Percentiles rank a stretch among this genome's conserved stretches.
These are phyloP conservation scores for Parasteatoda lunata DNA, from an alignment of 2,888 invertebrate genomes.

Conservation along the genomic window DNA sequence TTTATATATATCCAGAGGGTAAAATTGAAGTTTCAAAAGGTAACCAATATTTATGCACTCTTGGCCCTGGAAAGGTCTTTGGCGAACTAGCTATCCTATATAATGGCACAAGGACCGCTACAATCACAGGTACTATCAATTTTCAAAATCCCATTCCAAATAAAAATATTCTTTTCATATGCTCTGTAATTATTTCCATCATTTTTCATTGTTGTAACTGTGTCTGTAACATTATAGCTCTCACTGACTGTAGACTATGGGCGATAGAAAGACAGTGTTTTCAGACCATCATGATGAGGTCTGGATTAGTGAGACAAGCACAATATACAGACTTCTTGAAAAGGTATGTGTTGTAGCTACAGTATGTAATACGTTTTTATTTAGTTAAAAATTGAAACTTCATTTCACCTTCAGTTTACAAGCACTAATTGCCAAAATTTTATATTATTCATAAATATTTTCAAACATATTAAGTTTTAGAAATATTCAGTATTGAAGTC, in stretches of 20 bases:
- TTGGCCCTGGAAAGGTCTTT: constrained; percentile 96
- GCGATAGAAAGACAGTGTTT: constrained; percentile 98
- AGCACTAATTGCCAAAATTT: background rate
- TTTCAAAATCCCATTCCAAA: background rate
- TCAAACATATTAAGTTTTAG: background rate
- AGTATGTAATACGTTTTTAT: background rate
- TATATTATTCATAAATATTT: background rate
- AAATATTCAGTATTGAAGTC: too few relatives aligned
- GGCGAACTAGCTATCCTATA: constrained; percentile 99
- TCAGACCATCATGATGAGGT: constrained; percentile 99
- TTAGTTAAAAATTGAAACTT: too few relatives aligned
- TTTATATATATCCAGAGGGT: constrained; percentile 80
- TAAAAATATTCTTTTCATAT: background rate
- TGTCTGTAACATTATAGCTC: constrained; percentile 77
- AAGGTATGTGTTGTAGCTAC: constrained; percentile 74
- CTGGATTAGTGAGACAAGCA: constrained; percentile 93
- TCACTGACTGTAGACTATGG: constrained; percentile 95
- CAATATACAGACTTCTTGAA: constrained; percentile 98
- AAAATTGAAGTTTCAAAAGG: constrained; percentile 97
- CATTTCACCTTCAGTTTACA: background rate
- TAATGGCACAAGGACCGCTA: constrained; percentile 98
- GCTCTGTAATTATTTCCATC: background rate
- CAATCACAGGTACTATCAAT: constrained; percentile 79
- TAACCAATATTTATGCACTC: constrained; percentile 93
- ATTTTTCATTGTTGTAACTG: background rate